Evolutionary conservation across 2,113 vertebrate species (phyloP), one percentile per base, ranked within the genome.

Genomic region (Hystrix cristata): DNA sequence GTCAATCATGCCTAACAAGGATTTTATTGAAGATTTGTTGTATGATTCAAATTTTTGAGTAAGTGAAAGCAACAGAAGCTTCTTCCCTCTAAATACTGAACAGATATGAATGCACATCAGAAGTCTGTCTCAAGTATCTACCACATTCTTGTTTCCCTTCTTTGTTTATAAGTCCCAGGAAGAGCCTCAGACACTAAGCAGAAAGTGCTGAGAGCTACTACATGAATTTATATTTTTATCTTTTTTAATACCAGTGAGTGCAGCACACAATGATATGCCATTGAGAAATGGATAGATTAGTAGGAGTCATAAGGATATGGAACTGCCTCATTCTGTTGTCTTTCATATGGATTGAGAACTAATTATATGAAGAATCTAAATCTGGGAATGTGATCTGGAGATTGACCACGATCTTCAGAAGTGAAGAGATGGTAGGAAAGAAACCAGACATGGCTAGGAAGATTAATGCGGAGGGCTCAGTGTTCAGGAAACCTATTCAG

Each of bases 31-130:
- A 10, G 0, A 80, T 92, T 94, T 69, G 29, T 82, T 57, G 13
- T 83, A 53, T 74, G 64, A 79, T 80, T 87, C 62, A 87, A 96
- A 90, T 87, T 79, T 78, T 14, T 71, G 71, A 81, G 74, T 78
- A 87, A 91, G 76, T 51, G 60, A 90, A 95, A 80, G 9, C 34
- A 81, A 88, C 12, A 93, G 67, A 95, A 83, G 72, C 1, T 46
- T 59, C 78, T 93, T n/a, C 46, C 4, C 31, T 95, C 3, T 3
- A 82, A 94, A 12, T 82, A 83, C 48, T 59, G 5, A 48, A 2
- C 46, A 91, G 51, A n/a, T 29, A 83, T 67, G 31, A 65, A 84
- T 64, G 87, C 81, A 48, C 5, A 53, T 46, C 23, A 59, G 78
- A 72, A 62, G 21, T 78, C 79, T 88, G 29, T 2, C 29, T 76